Evolutionary conservation across 2,888 invertebrate species (phyloP), one percentile per base, ranked within the genome.

Genomic region (Neoscelio sp.): DNA sequence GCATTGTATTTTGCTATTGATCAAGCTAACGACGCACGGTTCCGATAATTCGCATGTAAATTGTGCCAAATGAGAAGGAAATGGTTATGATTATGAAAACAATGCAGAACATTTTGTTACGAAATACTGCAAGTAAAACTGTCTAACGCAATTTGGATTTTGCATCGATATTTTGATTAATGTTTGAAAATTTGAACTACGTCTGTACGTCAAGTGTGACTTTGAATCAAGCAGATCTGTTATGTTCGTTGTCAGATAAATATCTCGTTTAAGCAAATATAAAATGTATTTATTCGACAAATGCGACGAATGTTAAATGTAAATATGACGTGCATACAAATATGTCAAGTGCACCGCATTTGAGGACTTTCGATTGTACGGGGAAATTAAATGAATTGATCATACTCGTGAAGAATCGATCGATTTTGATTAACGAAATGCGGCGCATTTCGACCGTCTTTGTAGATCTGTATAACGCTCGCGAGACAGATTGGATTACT

Each of bases 261-360:
- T 68, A 62, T 64, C 56, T 58, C 65, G 52, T 77, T 65, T 71
- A 52, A n/a, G n/a, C 54, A 65, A 38, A 62, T 67, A 56, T 64
- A 18, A 33, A 56, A 50, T 60, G 58, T 58, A 56, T 68, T 56
- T 48, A 56, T 50, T 13, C 6, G 15, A 50, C 50, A 50, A 50
- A 12, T 73, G 52, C 48, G 33, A 62, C 73, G 60, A 46, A 54
- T 62, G 54, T 71, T 60, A 23, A 46, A 68, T 78, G 73, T 78
- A 74, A 78, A 74, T 78, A 68, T 54, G 35, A 30, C 46, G 18
- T 26, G 35, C 17, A 26, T 23, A 10, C 6, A 23, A 50, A 23
- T 33, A n/a, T n/a, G 30, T 20, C 15, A 7, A 23, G 46, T 8
- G 65, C 50, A 23, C 48, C 20, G 44, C 5, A n/a, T 30, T n/a